These are phyloP conservation scores for Dendrophyllia cribrosa DNA, from an alignment of 64 coral and sea anemone species.

Conservation along the genomic window DNA sequence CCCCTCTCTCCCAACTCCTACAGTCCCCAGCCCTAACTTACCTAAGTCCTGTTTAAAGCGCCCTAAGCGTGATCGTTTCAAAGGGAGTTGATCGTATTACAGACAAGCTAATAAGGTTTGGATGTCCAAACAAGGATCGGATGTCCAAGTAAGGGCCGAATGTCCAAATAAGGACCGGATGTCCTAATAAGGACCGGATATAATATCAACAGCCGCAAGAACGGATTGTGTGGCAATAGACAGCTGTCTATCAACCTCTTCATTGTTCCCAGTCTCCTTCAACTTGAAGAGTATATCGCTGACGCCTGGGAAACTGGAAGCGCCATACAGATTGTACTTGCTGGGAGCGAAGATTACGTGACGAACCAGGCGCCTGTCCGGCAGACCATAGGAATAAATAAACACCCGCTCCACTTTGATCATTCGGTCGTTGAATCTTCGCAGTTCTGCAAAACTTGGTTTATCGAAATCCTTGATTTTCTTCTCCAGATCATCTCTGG, in stretches of 20 bases:
- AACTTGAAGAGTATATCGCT: constrained; percentile 59
- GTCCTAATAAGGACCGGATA: background rate
- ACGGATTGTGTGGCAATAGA: constrained; percentile 62
- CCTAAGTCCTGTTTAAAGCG: too few relatives aligned
- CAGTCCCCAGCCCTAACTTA: too few relatives aligned
- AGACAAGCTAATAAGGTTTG: too few relatives aligned
- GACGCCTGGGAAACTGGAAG: constrained; percentile 79
- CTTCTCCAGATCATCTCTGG: constrained; percentile 12
- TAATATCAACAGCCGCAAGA: constrained; percentile 57
- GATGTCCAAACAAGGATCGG: too few relatives aligned
- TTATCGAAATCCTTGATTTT: constrained; percentile 10
- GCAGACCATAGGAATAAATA: constrained; percentile 80
- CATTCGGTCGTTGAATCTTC: constrained; percentile 82
- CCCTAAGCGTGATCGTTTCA: too few relatives aligned
- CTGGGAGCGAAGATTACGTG: constrained; percentile 80
- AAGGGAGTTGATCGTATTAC: too few relatives aligned
- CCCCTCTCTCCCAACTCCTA: too few relatives aligned
- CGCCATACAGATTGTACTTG: constrained; percentile 64
- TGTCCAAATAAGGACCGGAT: background rate
- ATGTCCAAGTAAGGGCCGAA: background rate
- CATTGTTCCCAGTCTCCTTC: constrained; percentile 39
- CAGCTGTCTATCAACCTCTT: constrained; percentile 72
- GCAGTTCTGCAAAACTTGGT: constrained; percentile 37
- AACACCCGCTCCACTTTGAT: constrained; percentile 78
- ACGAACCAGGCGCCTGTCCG: constrained; percentile 63